These are phyloP conservation scores for Eriocheir sinensis DNA, from an alignment of 1,140 invertebrate genomes.

Conservation along the genomic window DNA sequence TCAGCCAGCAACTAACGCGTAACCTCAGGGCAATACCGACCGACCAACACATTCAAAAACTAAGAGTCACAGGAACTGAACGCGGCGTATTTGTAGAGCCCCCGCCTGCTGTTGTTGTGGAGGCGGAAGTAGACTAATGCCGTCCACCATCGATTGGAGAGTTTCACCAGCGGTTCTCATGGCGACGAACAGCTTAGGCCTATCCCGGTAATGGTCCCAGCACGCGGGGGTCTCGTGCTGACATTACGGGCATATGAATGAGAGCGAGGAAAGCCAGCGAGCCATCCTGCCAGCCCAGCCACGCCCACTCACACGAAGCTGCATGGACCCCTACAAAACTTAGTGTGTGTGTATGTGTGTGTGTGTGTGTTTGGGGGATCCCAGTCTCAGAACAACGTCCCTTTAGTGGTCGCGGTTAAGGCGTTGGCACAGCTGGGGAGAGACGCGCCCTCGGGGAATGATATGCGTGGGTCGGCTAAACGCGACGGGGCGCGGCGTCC, in stretches of 20 bases:
- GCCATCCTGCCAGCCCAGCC: neutral
- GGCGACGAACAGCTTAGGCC: neutral
- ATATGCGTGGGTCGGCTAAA: neutral
- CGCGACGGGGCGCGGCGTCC: neutral
- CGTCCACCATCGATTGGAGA: neutral
- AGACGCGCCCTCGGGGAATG: neutral
- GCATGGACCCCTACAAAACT: no score
- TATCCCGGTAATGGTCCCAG: neutral
- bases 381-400: neutral
- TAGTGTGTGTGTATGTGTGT: conserved; percentile 23
- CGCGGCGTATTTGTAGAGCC: no score
- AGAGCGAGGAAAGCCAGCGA: neutral
- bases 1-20: no score
- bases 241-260: neutral
- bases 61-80: no score
- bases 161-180: neutral
- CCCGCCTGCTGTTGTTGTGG: no score
- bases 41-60: no score
- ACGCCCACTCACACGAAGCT: neutral
- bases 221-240: neutral
- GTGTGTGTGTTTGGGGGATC: neutral
- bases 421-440: neutral
- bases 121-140: no score
- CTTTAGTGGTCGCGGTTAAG: neutral
- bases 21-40: no score